Percentiles rank a stretch among this genome's conserved stretches.
Conservation (phyloP, 2,888 invertebrate species). For the Pachliopta kotzebuea region DNA sequence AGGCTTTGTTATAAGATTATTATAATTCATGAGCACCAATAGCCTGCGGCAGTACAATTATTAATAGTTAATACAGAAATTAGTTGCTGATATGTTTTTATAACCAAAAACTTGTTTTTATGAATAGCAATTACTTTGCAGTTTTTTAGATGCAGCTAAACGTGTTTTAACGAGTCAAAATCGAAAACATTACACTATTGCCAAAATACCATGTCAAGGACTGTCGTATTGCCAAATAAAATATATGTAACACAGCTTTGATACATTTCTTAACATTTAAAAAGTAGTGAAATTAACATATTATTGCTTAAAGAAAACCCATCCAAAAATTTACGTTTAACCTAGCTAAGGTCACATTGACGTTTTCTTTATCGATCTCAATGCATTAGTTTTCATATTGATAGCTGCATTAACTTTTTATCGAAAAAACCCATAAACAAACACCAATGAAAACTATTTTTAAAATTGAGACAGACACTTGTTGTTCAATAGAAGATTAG, state of each 20-base stretch:
- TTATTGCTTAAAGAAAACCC: neutral
- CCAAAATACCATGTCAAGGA: neutral
- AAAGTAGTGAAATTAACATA: neutral
- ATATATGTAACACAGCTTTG: slow-evolving; percentile 3
- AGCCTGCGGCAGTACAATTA: too few relatives aligned
- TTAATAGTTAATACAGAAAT: too few relatives aligned
- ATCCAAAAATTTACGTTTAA: neutral
- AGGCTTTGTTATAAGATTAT: too few relatives aligned
- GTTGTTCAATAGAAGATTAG: neutral
- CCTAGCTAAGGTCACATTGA: neutral
- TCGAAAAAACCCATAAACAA: neutral
- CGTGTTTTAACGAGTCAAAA: neutral
- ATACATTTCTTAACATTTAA: slow-evolving; percentile 5
- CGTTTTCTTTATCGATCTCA: neutral
- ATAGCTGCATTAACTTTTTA: neutral
- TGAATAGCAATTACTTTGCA: neutral
- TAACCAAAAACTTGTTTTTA: too few relatives aligned
- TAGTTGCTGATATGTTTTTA: too few relatives aligned
- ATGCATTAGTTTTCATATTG: too few relatives aligned
- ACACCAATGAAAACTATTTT: neutral
- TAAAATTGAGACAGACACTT: neutral
- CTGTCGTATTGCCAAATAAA: neutral
- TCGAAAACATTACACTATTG: neutral
- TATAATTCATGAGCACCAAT: too few relatives aligned
- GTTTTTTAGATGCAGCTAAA: neutral